A percentile compares a stretch with the other conserved stretches of the same genome.
phyloP scores from a whole-genome alignment of 2,888 invertebrate species.

The Papilio elwesi region DNA sequence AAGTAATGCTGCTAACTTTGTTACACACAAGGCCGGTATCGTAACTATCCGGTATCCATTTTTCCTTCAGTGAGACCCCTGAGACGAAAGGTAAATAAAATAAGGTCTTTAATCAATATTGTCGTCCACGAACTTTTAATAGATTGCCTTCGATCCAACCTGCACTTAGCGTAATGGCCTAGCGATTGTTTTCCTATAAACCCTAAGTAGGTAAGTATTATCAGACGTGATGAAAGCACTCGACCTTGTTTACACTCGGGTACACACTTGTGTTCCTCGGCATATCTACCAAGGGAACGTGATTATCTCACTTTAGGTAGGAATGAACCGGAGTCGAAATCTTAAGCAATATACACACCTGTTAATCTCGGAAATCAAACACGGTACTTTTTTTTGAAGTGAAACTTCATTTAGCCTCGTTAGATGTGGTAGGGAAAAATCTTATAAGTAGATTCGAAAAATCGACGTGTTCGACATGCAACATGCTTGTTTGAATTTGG shows the following conservation, averaged over 20 bases:
- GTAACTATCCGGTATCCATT: conserved; percentile 39
- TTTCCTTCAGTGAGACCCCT: conserved; percentile 46
- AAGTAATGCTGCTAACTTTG: conserved; percentile 21
- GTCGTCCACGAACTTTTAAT: conserved; percentile 71
- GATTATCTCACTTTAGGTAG: background rate
- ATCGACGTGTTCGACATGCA: no score
- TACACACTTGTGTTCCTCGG: conserved; percentile 3
- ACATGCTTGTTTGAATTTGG: no score
- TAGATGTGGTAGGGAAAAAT: no score
- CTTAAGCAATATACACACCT: background rate
- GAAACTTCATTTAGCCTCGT: no score
- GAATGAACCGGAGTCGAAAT: background rate
- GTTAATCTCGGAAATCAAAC: background rate
- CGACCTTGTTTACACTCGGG: conserved; percentile 34
- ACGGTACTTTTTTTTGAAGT: background rate
- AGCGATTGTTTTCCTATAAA: conserved; percentile 41
- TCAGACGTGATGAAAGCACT: conserved; percentile 37
- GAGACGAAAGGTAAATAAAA: conserved; percentile 65
- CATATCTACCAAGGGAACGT: background rate
- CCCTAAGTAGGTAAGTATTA: conserved; percentile 35
- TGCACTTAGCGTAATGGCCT: conserved; percentile 72
- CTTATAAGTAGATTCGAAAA: no score
- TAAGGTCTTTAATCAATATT: conserved; percentile 71
- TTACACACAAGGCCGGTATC: conserved; percentile 21
- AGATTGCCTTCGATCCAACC: conserved; percentile 71